Conservation (phyloP, 2,888 invertebrate species). For the Thera britannica region DNA sequence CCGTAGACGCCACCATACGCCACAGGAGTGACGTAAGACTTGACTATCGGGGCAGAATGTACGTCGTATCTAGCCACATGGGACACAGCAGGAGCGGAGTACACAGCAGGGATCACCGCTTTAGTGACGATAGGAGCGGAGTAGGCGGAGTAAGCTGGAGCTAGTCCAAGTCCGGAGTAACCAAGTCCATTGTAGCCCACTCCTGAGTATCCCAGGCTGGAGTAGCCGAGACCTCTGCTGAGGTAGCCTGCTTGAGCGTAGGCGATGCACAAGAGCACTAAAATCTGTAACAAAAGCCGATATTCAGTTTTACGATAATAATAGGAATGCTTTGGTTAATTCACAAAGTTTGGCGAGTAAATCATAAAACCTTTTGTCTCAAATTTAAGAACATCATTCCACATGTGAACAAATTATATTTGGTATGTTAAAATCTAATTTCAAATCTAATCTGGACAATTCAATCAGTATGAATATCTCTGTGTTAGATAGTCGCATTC, state of each 20-base stretch:
- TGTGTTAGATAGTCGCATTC: not conserved
- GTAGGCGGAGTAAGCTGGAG: slow-evolving; percentile 51
- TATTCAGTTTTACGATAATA: not conserved
- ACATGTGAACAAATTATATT: too few species aligned
- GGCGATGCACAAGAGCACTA: slow-evolving; percentile 58
- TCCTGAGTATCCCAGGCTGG: slow-evolving; percentile 45
- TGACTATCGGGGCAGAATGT: slow-evolving; percentile 54
- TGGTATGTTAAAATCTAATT: not conserved
- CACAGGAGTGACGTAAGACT: slow-evolving; percentile 52
- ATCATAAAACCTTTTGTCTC: too few species aligned
- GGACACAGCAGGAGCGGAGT: slow-evolving; percentile 56
- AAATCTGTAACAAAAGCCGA: slow-evolving; percentile 51
- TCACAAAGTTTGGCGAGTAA: too few species aligned
- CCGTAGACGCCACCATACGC: slow-evolving; percentile 47
- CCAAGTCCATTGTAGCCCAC: slow-evolving; percentile 42
- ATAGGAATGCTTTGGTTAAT: not conserved
- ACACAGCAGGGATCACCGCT: slow-evolving; percentile 50
- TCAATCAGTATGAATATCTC: slow-evolving; percentile 13
- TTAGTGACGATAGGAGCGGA: slow-evolving; percentile 51
- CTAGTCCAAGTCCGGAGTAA: slow-evolving; percentile 47
- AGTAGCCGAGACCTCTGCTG: slow-evolving; percentile 46
- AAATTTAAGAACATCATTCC: too few species aligned
- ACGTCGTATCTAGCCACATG: slow-evolving; percentile 61
- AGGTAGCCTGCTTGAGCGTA: slow-evolving; percentile 60
- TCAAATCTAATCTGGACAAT: not conserved